Evolutionary conservation across 2,888 invertebrate genomes (phyloP).

Genomic region (Lasioglossum marginatum): DNA sequence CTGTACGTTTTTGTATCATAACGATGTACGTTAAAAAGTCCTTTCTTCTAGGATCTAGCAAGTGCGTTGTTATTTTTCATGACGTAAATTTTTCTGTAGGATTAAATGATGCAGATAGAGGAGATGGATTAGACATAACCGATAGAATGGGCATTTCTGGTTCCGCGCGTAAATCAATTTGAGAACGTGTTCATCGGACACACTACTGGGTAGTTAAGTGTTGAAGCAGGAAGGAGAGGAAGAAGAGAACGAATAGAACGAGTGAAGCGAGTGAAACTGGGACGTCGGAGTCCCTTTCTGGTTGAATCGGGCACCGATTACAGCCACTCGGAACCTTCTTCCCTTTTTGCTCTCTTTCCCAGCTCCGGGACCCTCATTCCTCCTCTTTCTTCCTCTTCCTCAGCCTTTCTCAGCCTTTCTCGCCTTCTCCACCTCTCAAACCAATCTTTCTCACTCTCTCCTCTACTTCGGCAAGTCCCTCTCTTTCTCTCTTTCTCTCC

Average conservation of each 20-base stretch:
- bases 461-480: conserved; percentile 10
- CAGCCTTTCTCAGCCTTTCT: conserved; percentile 50
- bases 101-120: background rate
- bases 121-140: background rate
- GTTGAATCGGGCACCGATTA: conserved; percentile 76
- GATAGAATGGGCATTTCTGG: background rate
- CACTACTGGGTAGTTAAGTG: background rate
- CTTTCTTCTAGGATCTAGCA: background rate
- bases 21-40: no score
- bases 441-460: conserved; percentile 5
- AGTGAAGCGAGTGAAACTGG: conserved; percentile 74
- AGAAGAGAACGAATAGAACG: background rate
- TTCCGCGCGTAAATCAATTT: background rate
- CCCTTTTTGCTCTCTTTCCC: conserved; percentile 51
- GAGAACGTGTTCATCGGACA: conserved; percentile 1
- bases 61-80: background rate
- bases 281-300: conserved; percentile 74
- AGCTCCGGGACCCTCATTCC: background rate
- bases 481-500: conserved; percentile 15
- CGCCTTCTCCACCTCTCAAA: conserved; percentile 2
- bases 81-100: background rate
- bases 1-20: background rate
- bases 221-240: conserved; percentile 72
- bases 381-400: conserved; percentile 5
- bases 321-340: conserved; percentile 42